Base-by-base conservation (phyloP, 2,797 vertebrate genomes). In the Orestias chungarensis region DNA sequence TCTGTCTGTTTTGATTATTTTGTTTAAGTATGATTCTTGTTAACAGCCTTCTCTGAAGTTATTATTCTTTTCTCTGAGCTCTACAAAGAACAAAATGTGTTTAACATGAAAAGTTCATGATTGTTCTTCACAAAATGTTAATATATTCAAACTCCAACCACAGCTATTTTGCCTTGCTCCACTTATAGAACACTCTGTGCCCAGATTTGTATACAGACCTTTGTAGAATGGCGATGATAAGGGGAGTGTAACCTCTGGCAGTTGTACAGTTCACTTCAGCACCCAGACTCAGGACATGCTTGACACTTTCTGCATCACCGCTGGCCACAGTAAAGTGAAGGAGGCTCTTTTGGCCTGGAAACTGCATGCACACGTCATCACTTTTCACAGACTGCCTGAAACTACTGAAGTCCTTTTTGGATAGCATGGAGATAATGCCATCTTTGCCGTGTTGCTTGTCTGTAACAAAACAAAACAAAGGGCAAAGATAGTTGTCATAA, bases 261-360 rank as follows among this genome's bases (percentile, higher is more conserved):
- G 85, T 95, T 1, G 66, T 83, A 47, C 83, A 85, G 90, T 98
- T 96, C 62, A 96, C 89, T 0, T 91, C 49, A 0, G 92, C 95
- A 2, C 94, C 88, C 2, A 94, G 78, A 68, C 82, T 85, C 71
- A 97, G 90, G 47, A 98, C 93, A 42, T 87, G 81, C 50, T 80
- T 70, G 31, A 96, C 95, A 38, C 88, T 93, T 40, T 92, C 88
- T 31, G 66, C 17, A 4, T 94, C 92, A 49, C 94, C 94, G 35
- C 94, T 93, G 35, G 89, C 87, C 49, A 95, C 95, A 0, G 91
- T 77, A 74, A 95, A 91, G 86, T 96, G 95, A 54, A 97, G 95
- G 3, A 94, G 85, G 0, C 84, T 93, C 66, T 92, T 94, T 84
- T 91, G 79, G 9, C 93, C 92, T 31, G 89, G 87, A 4, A 87